phyloP scores from a whole-genome alignment of 2,113 vertebrate species.

The Tichodroma muraria region DNA sequence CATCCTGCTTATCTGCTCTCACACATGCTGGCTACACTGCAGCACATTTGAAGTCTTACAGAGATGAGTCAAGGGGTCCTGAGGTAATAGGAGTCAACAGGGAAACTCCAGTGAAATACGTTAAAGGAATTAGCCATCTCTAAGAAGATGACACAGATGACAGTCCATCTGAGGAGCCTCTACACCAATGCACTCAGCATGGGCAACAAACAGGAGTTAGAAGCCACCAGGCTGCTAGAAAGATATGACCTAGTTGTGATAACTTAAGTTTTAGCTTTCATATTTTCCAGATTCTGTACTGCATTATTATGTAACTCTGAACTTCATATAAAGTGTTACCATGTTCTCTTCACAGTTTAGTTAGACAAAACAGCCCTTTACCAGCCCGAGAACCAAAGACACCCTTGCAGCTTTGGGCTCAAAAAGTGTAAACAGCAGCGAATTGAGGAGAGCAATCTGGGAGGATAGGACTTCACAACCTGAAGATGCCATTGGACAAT shows the following conservation, averaged over 20 bases:
- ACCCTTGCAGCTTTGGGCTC: no score
- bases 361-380: no score
- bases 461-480: no score
- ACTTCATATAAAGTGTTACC: no score
- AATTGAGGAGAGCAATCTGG: no score
- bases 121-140: background rate
- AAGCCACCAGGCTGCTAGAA: background rate
- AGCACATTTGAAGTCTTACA: fast-evolving
- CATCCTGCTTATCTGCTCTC: background rate
- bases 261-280: no score
- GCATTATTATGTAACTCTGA: no score
- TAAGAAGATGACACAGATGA: background rate
- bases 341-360: no score
- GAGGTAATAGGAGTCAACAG: background rate
- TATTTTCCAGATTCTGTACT: no score
- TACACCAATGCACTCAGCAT: background rate
- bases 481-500: no score
- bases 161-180: background rate
- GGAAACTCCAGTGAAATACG: background rate
- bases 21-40: background rate
- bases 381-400: no score
- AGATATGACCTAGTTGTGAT: background rate
- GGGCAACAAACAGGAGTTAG: background rate
- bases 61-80: background rate
- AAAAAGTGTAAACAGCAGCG: no score